Evolutionary conservation across 2,113 vertebrate genomes (phyloP).

Genomic region (Platichthys stellatus): DNA sequence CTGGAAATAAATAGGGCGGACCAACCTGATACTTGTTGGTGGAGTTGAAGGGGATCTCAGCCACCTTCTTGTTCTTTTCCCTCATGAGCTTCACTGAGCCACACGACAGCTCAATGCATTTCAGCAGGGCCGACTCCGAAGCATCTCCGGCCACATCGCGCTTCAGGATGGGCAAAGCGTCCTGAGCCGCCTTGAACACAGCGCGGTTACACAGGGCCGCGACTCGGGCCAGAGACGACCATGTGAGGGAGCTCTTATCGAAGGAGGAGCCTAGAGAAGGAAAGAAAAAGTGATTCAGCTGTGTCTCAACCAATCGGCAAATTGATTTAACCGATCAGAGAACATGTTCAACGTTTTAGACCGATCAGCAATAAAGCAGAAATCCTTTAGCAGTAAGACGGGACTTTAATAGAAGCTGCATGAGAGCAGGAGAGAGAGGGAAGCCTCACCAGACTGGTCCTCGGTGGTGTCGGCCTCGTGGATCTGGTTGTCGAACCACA

Average conservation of each 20-base stretch:
- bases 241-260: conserved; percentile 90
- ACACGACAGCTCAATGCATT: conserved; percentile 91
- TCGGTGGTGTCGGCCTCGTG: conserved; percentile 93
- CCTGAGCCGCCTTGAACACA: conserved; percentile 90
- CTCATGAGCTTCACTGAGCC: conserved; percentile 88
- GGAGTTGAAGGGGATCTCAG: conserved; percentile 92
- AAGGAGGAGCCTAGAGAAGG: conserved; percentile 86
- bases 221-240: conserved; percentile 88
- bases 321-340: too few species aligned
- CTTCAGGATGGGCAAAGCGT: conserved; percentile 90
- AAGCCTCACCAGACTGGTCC: conserved; percentile 88
- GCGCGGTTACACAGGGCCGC: conserved; percentile 91
- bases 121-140: conserved; percentile 91
- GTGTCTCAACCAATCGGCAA: not conserved
- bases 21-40: conserved; percentile 86
- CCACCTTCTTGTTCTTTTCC: conserved; percentile 92
- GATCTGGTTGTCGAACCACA: conserved; percentile 97
- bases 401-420: accelerated
- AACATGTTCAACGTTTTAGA: too few species aligned
- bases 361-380: not conserved
- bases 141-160: conserved; percentile 88
- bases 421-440: accelerated
- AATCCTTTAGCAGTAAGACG: not conserved
- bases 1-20: not conserved
- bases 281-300: not conserved